phyloP scores from a whole-genome alignment of 2,888 invertebrate genomes.

The Habrosyne pyritoides region DNA sequence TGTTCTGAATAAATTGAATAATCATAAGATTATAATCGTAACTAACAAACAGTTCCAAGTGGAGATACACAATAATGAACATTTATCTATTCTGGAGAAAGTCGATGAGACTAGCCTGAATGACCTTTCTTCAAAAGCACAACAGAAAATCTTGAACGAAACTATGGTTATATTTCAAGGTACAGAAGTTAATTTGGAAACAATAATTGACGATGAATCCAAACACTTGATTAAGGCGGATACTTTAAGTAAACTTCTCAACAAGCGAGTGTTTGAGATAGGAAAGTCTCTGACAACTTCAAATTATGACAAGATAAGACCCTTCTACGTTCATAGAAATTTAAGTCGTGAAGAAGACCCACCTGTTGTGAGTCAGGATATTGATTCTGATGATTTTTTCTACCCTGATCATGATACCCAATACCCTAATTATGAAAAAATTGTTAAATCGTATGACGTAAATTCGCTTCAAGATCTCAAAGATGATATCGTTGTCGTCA shows the following conservation, averaged over 20 bases:
- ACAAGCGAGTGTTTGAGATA: conserved; percentile 17
- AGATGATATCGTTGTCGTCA: neutral
- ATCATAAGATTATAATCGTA: neutral
- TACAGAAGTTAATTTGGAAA: neutral
- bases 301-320: conserved; percentile 19
- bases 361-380: too few relatives aligned
- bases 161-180: neutral
- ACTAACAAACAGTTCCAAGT: neutral
- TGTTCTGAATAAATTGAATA: neutral
- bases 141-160: neutral
- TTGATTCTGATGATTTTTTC: too few relatives aligned
- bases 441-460: too few relatives aligned
- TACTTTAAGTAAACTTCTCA: neutral
- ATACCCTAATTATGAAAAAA: too few relatives aligned
- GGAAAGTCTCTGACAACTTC: conserved; percentile 8
- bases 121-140: neutral
- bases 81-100: neutral
- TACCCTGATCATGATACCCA: too few relatives aligned
- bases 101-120: neutral
- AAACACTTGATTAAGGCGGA: neutral
- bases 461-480: neutral
- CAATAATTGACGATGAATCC: neutral
- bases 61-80: neutral
- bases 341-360: too few relatives aligned
- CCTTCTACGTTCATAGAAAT: conserved; percentile 20